A percentile compares a stretch with the other conserved stretches of the same genome.
Conservation (phyloP, 1,140 invertebrate genomes). For the Batillaria attramentaria region DNA sequence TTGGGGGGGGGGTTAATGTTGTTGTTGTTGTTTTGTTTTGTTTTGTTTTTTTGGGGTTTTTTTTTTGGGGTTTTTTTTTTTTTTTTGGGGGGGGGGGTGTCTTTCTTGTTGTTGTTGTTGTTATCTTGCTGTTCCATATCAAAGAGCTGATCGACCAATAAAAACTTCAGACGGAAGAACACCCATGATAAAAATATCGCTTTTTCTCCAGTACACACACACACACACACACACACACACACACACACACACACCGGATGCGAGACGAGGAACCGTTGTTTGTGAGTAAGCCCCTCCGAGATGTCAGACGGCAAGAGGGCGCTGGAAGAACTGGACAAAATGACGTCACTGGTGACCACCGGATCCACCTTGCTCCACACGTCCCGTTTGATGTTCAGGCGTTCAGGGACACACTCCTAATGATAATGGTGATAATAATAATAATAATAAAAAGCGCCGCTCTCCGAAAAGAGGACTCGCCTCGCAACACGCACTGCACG, state of each 20-base stretch:
- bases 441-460: not conserved
- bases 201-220: too few species aligned
- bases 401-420: slow-evolving; percentile 78
- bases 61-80: too few species aligned
- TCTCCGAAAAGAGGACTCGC: not conserved
- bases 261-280: slow-evolving; percentile 82
- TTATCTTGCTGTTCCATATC: too few species aligned
- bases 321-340: not conserved
- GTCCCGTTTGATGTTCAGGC: slow-evolving; percentile 85
- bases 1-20: too few species aligned
- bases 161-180: too few species aligned
- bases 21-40: too few species aligned
- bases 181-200: too few species aligned
- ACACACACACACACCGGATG: slow-evolving; percentile 93
- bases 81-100: too few species aligned
- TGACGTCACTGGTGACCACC: not conserved
- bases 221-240: too few species aligned
- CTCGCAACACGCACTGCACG: not conserved
- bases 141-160: too few species aligned
- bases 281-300: slow-evolving; percentile 82
- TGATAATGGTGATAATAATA: not conserved
- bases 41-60: too few species aligned
- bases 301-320: slow-evolving; percentile 81
- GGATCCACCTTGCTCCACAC: slow-evolving; percentile 75
- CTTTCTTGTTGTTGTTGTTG: too few species aligned